Evolutionary conservation across 1,140 invertebrate genomes (phyloP), one percentile per base, ranked within the genome.

Genomic region (Lineus longissimus): DNA sequence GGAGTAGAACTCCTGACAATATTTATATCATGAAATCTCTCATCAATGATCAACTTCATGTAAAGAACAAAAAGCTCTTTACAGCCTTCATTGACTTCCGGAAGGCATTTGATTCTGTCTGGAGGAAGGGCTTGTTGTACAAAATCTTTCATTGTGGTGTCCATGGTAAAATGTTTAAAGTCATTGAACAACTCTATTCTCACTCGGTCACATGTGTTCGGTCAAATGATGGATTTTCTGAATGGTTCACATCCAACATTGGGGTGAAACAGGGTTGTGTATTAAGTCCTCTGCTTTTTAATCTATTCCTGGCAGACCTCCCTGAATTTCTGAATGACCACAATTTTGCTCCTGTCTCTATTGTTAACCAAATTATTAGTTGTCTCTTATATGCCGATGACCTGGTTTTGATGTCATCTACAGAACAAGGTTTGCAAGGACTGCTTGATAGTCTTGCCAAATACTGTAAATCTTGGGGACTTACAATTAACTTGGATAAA

Each of bases 41-140:
- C n/a, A n/a, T 51, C n/a, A 27, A 51, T 51, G 4, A 51, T 19
- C n/a, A 51, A n/a, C n/a, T 51, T 7, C 25, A 19, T 27, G n/a
- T 27, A 51, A 23, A 19, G 19, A 51, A 51, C n/a, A 51, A 51
- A n/a, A 51, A 51, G n/a, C n/a, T 51, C 6, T 51, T 23, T n/a
- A 51, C 47, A 9, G n/a, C 19, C 25, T 51, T 51, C 47, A 51
- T 51, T 7, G 47, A 51, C 25, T 51, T 51, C n/a, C 47, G 47
- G n/a, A 51, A 51, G 25, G 47, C n/a, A 51, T 51, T 51, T 51
- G 47, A 51, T n/a, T 51, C 47, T 9, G 47, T 51, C n/a, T 51
- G 47, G 47, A 6, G 25, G 4, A 9, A 51, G 47, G 47, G 47
- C n/a, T 27, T 51, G n/a, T 23, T 51, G n/a, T 51, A 51, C 47